Conservation (phyloP, 35 echinoderm and acorn worm species). For the Lytechinus variegatus region DNA sequence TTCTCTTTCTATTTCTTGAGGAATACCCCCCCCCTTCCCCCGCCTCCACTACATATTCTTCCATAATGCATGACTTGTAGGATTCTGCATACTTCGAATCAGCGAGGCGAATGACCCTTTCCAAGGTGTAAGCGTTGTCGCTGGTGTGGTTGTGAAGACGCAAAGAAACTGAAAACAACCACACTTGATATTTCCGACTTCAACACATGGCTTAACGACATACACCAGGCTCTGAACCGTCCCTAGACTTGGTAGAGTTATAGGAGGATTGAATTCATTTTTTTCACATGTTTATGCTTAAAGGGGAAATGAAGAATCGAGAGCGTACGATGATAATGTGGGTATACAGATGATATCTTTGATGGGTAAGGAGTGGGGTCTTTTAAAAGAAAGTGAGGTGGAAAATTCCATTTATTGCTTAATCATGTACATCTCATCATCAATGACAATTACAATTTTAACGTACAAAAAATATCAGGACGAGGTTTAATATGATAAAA, state of each 20-base stretch:
- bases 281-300: not conserved
- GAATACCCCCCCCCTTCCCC: too few species aligned
- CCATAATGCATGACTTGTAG: not conserved
- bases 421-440: too few species aligned
- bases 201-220: not conserved
- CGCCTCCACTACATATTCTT: not conserved
- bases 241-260: not conserved
- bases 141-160: not conserved
- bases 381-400: too few species aligned
- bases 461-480: not conserved
- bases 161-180: constrained; percentile 8
- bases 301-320: not conserved
- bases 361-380: not conserved
- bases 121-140: not conserved
- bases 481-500: not conserved
- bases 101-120: not conserved
- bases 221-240: not conserved
- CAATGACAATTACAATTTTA: too few species aligned
- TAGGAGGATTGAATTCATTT: not conserved
- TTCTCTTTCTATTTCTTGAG: too few species aligned
- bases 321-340: not conserved
- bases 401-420: too few species aligned
- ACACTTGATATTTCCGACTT: not conserved
- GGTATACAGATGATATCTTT: not conserved
- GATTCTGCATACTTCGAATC: not conserved